Percentiles rank a stretch among this genome's conserved stretches.
Evolutionary conservation across 1,140 invertebrate genomes (phyloP).

Genomic region (Chelonus insularis): DNA sequence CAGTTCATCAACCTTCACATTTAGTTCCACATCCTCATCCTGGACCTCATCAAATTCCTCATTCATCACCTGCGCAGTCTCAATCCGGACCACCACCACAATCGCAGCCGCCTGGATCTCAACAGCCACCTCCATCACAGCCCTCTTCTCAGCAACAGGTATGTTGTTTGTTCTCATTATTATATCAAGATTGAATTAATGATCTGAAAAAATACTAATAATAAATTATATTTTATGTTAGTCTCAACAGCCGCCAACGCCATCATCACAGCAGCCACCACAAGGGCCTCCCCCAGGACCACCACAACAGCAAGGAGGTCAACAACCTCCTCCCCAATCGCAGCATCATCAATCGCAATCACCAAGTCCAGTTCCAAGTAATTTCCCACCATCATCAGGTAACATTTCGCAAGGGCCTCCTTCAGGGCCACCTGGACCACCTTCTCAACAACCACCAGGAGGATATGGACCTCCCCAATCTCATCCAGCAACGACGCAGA

Average conservation of each 20-base stretch:
- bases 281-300: constrained; percentile 44
- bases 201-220: neutral
- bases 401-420: constrained; percentile 38
- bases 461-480: constrained; percentile 51
- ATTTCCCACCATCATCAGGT: constrained; percentile 55
- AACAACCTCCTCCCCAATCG: constrained; percentile 28
- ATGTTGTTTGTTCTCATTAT: no score
- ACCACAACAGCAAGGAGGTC: constrained; percentile 40
- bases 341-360: constrained; percentile 53
- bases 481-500: constrained; percentile 55
- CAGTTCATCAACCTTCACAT: constrained; percentile 41
- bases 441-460: constrained; percentile 44
- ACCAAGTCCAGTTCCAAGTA: constrained; percentile 52
- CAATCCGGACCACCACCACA: constrained; percentile 37
- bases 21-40: constrained; percentile 33
- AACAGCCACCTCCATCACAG: constrained; percentile 38
- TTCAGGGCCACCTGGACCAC: constrained; percentile 40
- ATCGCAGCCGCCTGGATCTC: constrained; percentile 38
- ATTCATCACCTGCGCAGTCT: constrained; percentile 14
- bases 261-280: constrained; percentile 39
- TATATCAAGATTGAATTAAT: no score
- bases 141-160: constrained; percentile 8
- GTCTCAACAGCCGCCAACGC: constrained; percentile 39
- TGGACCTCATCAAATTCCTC: constrained; percentile 27
- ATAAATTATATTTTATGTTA: neutral